Evolutionary conservation across 1,140 invertebrate genomes (phyloP).

Genomic region (Leptinotarsa lineolata): DNA sequence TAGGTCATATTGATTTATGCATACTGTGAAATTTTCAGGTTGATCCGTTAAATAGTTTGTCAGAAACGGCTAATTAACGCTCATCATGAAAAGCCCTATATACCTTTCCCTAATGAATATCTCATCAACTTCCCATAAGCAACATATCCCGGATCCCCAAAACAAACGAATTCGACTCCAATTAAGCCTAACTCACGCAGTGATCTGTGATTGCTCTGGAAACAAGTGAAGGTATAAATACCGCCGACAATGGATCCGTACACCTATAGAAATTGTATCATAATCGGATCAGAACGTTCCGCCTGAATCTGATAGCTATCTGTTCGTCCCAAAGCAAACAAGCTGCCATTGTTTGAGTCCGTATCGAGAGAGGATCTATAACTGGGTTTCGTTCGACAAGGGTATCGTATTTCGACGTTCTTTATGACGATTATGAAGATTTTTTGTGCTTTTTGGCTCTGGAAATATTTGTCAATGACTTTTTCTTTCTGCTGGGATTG

Average conservation of each 20-base stretch:
- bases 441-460: neutral
- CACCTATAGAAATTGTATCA: constrained; percentile 8
- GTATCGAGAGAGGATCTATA: neutral
- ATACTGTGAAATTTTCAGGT: no score
- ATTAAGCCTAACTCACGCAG: no score
- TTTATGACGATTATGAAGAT: neutral
- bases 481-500: neutral
- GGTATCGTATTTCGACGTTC: neutral
- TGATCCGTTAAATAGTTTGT: no score
- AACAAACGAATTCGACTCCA: no score
- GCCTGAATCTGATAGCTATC: constrained; percentile 1
- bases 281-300: neutral
- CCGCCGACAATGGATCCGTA: constrained; percentile 1
- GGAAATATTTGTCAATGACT: neutral
- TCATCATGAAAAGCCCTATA: no score
- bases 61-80: no score
- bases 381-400: neutral
- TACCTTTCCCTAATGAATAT: no score
- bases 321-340: neutral
- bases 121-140: no score
- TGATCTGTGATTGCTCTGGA: no score
- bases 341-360: neutral
- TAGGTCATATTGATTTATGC: no score
- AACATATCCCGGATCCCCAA: no score
- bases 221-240: neutral